A percentile compares a stretch with the other conserved stretches of the same genome.
Evolutionary conservation across 2,113 vertebrate genomes (phyloP).

Genomic region (Dasyurus viverrinus): DNA sequence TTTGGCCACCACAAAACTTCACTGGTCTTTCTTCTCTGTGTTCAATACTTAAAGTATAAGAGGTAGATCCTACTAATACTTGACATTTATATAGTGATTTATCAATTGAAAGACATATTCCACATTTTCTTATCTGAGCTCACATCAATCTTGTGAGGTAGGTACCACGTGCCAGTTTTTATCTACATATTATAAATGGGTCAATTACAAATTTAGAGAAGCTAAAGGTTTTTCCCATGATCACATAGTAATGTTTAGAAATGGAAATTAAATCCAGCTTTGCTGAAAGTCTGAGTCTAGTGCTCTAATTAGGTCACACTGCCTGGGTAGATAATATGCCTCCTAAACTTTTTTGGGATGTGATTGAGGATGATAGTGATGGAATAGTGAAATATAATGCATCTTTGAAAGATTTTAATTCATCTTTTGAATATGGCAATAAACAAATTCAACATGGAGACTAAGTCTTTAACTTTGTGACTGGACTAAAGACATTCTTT

Average conservation of each 20-base stretch:
- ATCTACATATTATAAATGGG: neutral
- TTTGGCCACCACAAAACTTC: neutral
- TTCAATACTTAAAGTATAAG: neutral
- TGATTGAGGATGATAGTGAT: neutral
- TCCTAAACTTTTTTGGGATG: neutral
- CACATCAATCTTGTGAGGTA: neutral
- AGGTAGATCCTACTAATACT: neutral
- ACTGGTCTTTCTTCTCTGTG: neutral
- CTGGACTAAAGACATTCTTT: neutral
- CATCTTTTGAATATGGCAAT: neutral
- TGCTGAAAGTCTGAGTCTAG: neutral
- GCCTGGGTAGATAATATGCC: neutral
- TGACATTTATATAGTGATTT: neutral
- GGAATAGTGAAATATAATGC: neutral
- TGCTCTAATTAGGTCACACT: neutral
- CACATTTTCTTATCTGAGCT: neutral
- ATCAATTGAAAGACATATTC: neutral
- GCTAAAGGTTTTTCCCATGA: neutral
- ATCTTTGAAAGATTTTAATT: neutral
- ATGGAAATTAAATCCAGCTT: neutral
- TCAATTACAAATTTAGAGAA: neutral
- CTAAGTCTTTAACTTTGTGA: neutral
- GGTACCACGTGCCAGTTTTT: neutral
- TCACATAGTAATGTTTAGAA: neutral
- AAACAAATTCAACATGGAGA: neutral